These are phyloP conservation scores for Chiloscyllium plagiosum DNA, from an alignment of 2,113 vertebrate genomes.

Conservation along the genomic window DNA sequence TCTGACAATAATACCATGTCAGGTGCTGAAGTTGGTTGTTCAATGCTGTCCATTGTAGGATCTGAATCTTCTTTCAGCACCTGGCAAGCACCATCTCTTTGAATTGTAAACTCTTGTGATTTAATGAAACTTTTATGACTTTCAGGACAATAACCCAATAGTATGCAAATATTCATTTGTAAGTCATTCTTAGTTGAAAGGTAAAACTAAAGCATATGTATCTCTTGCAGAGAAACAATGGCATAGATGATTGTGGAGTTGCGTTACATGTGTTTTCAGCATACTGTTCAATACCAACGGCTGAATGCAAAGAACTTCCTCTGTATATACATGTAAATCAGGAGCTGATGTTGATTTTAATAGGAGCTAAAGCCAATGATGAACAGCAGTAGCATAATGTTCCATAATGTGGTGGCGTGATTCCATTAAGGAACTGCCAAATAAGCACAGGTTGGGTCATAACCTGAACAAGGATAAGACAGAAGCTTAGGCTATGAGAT, in stretches of 20 bases:
- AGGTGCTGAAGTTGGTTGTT: not conserved
- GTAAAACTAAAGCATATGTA: not conserved
- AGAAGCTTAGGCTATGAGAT: not conserved
- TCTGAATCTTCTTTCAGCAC: not conserved
- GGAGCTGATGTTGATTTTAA: not conserved
- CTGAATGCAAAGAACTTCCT: not conserved
- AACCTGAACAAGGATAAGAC: not conserved
- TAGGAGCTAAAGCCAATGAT: not conserved
- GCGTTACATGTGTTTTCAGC: not conserved
- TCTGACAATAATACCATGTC: too few relatives aligned
- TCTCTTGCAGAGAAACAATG: not conserved
- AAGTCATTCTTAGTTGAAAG: not conserved
- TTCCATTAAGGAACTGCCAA: not conserved
- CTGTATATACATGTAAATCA: not conserved
- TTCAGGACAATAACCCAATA: not conserved
- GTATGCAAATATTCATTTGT: not conserved
- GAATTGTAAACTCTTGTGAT: not conserved
- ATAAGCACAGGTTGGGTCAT: not conserved
- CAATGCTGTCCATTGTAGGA: not conserved
- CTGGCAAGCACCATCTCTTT: not conserved
- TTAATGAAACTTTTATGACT: not conserved
- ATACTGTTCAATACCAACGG: not conserved
- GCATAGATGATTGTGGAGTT: not conserved
- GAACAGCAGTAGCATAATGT: not conserved
- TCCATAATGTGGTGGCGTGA: not conserved